Base-by-base conservation (phyloP, 1,140 invertebrate species). In the Idris sp. region DNA sequence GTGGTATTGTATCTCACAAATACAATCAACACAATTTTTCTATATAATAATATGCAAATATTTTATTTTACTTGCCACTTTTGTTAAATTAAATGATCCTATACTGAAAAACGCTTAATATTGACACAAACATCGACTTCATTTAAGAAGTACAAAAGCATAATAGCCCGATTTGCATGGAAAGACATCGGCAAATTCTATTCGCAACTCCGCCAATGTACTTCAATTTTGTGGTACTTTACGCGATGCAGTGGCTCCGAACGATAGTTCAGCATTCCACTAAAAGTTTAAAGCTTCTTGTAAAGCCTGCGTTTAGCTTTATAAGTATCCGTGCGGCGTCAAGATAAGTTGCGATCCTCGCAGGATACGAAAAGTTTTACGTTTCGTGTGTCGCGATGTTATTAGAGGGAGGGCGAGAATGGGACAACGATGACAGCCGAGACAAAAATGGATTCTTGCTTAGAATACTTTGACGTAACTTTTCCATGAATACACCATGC, bases 401-500 rank as follows among this genome's bases (percentile, higher is more conserved):
- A 10, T 1, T 5, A 51, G 51, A 10, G 19, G 8, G 28, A 19
- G 28, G 13, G 8, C n/a, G 8, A 11, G 22, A 10, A 22, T 18
- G 31, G 30, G n/a, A n/a, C n/a, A n/a, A n/a, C n/a, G n/a, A n/a
- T n/a, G n/a, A 11, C 28, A 43, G 53, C 16, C 25, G 35, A 38
- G 56, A 19, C 31, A 59, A 67, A 81, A 80, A 77, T 68, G 38
- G 68, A 71, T 78, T 16, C 44, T 75, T n/a, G n/a, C n/a, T n/a
- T n/a, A n/a, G 75, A 77, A 82, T 83, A 81, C 76, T 76, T 69
- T 35, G 26, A 46, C 44, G 33, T 30, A 81, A 83, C 58, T 82
- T 83, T 83, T 77, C 51, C 58, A 78, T 79, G 74, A 81, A 83
- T 81, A 78, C 64, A 33, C 44, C 76, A 74, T 75, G 62, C 59